Conservation (phyloP, 2,888 invertebrate genomes). For the Drosophila nigricruria region DNA sequence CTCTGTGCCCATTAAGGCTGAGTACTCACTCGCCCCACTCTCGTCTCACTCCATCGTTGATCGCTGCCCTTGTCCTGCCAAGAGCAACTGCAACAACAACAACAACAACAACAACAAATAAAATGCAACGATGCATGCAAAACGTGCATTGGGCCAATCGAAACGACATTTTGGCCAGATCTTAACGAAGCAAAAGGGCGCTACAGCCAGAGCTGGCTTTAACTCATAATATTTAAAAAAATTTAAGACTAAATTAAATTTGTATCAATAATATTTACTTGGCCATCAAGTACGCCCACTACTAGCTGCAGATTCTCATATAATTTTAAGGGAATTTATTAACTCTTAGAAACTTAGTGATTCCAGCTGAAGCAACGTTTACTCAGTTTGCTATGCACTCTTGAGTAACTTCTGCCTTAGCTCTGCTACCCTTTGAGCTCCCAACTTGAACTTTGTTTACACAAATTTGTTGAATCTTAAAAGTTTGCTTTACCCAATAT, state of each 20-base stretch:
- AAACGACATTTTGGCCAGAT: conserved; percentile 35
- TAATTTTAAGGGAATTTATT: neutral
- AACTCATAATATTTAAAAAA: neutral
- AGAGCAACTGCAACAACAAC: conserved; percentile 41
- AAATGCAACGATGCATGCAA: conserved; percentile 63
- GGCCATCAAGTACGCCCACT: too few relatives aligned
- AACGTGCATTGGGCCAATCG: conserved; percentile 53
- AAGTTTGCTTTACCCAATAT: conserved; percentile 6
- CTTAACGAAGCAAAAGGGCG: conserved; percentile 23
- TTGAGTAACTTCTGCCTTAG: neutral
- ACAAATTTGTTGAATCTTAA: neutral
- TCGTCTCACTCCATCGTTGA: conserved; percentile 49
- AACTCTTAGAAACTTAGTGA: neutral
- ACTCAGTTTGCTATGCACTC: neutral
- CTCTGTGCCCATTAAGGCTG: conserved; percentile 48
- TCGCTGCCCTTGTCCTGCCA: conserved; percentile 65
- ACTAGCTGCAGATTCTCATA: too few relatives aligned
- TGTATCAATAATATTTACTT: neutral
- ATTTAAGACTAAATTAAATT: too few relatives aligned
- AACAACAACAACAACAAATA: conserved; percentile 35
- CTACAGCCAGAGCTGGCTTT: conserved; percentile 15
- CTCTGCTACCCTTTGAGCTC: neutral
- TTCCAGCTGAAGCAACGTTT: neutral
- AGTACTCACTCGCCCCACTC: neutral
- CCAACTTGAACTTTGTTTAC: neutral